Conservation (phyloP, 1,140 invertebrate species). For the Pogonus chalceus region DNA sequence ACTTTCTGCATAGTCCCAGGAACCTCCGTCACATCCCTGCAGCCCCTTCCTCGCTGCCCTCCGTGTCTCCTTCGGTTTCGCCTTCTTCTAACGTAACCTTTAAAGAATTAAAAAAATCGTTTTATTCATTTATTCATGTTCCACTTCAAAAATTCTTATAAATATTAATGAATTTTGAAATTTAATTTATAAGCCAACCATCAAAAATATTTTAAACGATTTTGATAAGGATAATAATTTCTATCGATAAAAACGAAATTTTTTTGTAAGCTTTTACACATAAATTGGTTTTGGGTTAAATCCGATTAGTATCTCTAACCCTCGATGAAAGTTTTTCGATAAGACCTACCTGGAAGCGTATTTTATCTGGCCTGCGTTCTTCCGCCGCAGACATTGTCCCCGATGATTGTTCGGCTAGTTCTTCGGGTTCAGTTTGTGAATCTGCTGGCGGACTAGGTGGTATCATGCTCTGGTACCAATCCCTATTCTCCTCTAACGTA, state of each 20-base stretch:
- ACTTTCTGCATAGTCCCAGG: slow-evolving; percentile 72
- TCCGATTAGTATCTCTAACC: too few relatives aligned
- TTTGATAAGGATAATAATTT: neutral
- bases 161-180: slow-evolving; percentile 26
- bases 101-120: slow-evolving; percentile 30
- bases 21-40: slow-evolving; percentile 81
- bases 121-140: too few relatives aligned
- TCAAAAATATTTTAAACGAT: neutral
- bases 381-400: slow-evolving; percentile 28
- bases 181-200: neutral
- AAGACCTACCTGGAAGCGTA: slow-evolving; percentile 56
- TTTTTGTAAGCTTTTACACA: neutral
- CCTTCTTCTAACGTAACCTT: slow-evolving; percentile 80
- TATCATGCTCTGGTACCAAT: slow-evolving; percentile 91
- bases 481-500: slow-evolving; percentile 94
- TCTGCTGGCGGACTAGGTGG: slow-evolving; percentile 61
- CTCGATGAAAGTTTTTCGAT: too few relatives aligned
- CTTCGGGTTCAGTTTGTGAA: slow-evolving; percentile 33
- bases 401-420: slow-evolving; percentile 26
- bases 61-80: slow-evolving; percentile 54
- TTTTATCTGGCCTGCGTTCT: slow-evolving; percentile 47
- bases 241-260: neutral
- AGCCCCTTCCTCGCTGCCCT: slow-evolving; percentile 46
- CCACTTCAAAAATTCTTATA: neutral
- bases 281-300: neutral